Evolutionary conservation across 1,140 invertebrate species (phyloP).

Genomic region (Drosophila santomea): DNA sequence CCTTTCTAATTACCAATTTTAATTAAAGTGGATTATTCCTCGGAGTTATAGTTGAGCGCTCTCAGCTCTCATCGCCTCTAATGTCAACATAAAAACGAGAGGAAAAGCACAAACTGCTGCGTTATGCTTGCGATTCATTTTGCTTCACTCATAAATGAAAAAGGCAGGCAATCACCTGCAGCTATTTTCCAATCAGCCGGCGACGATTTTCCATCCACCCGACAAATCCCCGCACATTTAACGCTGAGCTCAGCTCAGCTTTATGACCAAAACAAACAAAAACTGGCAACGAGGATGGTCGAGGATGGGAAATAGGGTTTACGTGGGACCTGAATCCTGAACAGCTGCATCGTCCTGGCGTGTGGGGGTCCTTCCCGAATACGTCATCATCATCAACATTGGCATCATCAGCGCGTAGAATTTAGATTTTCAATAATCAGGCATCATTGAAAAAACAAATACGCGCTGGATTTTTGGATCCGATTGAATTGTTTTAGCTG

Average conservation of each 20-base stretch:
- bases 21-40: constrained; percentile 16
- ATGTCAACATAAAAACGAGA: background rate
- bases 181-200: constrained; percentile 77
- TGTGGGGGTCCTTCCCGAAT: constrained; percentile 12
- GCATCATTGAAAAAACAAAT: constrained; percentile 82
- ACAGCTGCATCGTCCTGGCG: constrained; percentile 42
- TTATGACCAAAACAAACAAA: constrained; percentile 64
- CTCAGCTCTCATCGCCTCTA: constrained; percentile 5
- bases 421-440: constrained; percentile 83
- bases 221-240: constrained; percentile 57
- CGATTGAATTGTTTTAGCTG: constrained; percentile 62
- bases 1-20: background rate
- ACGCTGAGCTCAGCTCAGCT: constrained; percentile 63
- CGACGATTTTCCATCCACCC: constrained; percentile 44
- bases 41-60: background rate
- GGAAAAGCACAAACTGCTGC: constrained; percentile 8
- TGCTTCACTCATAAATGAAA: constrained; percentile 71
- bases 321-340: constrained; percentile 10
- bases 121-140: constrained; percentile 29
- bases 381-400: constrained; percentile 26
- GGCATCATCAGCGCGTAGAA: constrained; percentile 52
- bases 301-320: background rate
- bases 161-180: constrained; percentile 74
- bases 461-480: constrained; percentile 70
- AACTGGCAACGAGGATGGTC: constrained; percentile 14